These are phyloP conservation scores for Benitochromis conjunctus DNA, from an alignment of 2,113 vertebrate species.

Conservation along the genomic window DNA sequence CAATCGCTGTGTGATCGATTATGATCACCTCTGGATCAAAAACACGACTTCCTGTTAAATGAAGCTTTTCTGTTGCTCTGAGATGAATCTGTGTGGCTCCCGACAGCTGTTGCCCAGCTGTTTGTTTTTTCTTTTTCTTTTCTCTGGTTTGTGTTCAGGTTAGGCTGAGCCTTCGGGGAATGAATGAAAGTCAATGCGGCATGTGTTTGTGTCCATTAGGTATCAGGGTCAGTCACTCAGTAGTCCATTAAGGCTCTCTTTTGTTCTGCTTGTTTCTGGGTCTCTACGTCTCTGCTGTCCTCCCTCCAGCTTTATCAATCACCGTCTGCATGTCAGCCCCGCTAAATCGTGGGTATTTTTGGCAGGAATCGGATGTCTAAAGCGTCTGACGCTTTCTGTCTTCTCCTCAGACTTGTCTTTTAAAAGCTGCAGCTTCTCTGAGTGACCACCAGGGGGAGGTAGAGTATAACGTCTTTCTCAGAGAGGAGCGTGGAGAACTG, in stretches of 20 bases:
- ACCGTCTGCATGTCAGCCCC: not conserved
- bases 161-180: constrained; percentile 6
- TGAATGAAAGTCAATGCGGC: constrained; percentile 7
- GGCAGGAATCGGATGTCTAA: not conserved
- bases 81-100: not conserved
- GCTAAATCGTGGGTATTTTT: constrained; percentile 22
- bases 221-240: constrained; percentile 60
- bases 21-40: not conserved
- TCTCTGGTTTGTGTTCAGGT: not conserved
- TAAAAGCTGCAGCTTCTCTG: not conserved
- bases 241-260: constrained; percentile 55
- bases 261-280: constrained; percentile 21
- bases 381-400: not conserved
- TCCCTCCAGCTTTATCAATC: constrained; percentile 46
- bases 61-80: not conserved
- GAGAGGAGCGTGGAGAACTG: constrained; percentile 27
- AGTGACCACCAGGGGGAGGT: constrained; percentile 30
- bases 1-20: not conserved
- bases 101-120: not conserved
- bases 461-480: constrained; percentile 5
- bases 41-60: not conserved
- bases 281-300: not conserved
- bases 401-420: not conserved
- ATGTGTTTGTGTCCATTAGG: constrained; percentile 43
- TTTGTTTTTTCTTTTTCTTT: not conserved